These are phyloP conservation scores for Plagodis dolabraria DNA, from an alignment of 2,888 invertebrate species.

Conservation along the genomic window DNA sequence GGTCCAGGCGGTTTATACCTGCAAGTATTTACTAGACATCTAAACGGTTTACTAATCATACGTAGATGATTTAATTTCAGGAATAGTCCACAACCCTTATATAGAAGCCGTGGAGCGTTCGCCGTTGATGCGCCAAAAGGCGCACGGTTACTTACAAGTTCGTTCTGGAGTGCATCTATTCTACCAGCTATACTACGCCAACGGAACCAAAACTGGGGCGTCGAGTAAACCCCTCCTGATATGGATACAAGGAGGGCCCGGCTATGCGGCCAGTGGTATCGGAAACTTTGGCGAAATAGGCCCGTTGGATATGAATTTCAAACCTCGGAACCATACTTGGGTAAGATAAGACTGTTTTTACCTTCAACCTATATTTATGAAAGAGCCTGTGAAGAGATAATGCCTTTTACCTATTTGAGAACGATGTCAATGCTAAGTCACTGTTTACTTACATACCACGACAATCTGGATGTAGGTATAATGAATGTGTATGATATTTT, in stretches of 20 bases:
- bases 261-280: conserved; percentile 91
- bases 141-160: conserved; percentile 90
- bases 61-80: neutral
- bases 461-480: too few species aligned
- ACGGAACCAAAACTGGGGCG: conserved; percentile 83
- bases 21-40: neutral
- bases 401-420: too few species aligned
- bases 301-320: conserved; percentile 87
- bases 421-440: too few species aligned
- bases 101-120: conserved; percentile 49
- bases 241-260: conserved; percentile 97
- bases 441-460: too few species aligned
- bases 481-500: too few species aligned
- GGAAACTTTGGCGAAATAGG: conserved; percentile 95
- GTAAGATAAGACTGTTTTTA: conserved; percentile 64
- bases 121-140: conserved; percentile 51
- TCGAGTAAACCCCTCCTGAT: conserved; percentile 89
- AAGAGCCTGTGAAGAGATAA: too few species aligned
- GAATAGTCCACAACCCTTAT: conserved; percentile 55
- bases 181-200: conserved; percentile 95
- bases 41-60: too few species aligned
- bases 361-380: neutral
- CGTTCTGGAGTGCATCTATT: conserved; percentile 91
- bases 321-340: conserved; percentile 90
- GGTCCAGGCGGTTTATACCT: neutral